phyloP scores from a whole-genome alignment of 2,888 invertebrate species.

The Leuctra nigra region DNA sequence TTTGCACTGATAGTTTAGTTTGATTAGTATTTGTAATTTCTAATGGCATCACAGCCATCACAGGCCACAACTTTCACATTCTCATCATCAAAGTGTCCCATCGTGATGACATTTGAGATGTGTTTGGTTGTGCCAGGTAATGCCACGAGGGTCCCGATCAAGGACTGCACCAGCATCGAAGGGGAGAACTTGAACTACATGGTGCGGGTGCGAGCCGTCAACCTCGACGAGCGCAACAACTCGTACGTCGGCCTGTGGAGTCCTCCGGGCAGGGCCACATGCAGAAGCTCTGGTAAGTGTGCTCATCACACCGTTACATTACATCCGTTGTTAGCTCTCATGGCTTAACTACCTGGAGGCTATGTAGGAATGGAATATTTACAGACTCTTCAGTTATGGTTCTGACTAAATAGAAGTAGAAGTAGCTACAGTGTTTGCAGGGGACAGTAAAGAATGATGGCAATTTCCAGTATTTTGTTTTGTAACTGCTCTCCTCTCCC shows the following conservation, averaged over 20 bases:
- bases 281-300: constrained; percentile 33
- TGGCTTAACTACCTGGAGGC: background rate
- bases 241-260: constrained; percentile 41
- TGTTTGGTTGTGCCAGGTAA: constrained; percentile 29
- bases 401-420: too few species aligned
- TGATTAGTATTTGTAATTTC: too few species aligned
- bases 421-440: too few species aligned
- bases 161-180: constrained; percentile 41
- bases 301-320: background rate
- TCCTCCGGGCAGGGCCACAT: constrained; percentile 39
- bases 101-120: background rate
- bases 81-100: background rate
- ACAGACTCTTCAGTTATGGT: too few species aligned
- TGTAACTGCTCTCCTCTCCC: too few species aligned
- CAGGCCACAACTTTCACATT: background rate
- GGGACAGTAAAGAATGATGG: too few species aligned
- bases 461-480: too few species aligned
- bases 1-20: too few species aligned
- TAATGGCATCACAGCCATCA: too few species aligned
- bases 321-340: too few species aligned
- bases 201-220: constrained; percentile 41
- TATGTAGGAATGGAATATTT: too few species aligned
- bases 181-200: constrained; percentile 33
- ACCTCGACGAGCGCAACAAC: constrained; percentile 35
- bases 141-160: constrained; percentile 37